Evolutionary conservation across 2,113 vertebrate genomes (phyloP).

Genomic region (Dipodomys ordii): DNA sequence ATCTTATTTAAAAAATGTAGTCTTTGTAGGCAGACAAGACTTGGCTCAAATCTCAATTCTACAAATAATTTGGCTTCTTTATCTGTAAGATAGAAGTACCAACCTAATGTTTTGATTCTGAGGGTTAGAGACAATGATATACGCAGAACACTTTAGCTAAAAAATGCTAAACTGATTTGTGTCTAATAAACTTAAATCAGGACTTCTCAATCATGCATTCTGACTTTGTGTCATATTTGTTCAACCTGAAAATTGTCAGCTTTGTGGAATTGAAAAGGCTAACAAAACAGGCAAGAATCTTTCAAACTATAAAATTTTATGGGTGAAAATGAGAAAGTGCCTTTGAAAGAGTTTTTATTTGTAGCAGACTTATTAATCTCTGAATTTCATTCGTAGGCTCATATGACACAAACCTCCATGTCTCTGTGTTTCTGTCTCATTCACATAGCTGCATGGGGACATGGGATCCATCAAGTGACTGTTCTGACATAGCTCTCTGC

Average conservation of each 20-base stretch:
- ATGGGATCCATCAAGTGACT: no score
- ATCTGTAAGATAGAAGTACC: neutral
- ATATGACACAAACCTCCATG: neutral
- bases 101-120: neutral
- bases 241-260: conserved; percentile 32
- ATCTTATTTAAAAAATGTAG: neutral
- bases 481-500: neutral
- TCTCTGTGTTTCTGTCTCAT: neutral
- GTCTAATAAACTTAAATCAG: conserved; percentile 3
- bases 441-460: neutral
- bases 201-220: neutral
- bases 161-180: neutral
- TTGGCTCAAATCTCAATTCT: neutral
- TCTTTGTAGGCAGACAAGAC: neutral
- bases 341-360: neutral
- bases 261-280: conserved; percentile 13
- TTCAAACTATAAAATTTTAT: neutral
- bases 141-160: neutral
- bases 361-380: neutral
- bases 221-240: neutral
- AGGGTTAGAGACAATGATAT: neutral
- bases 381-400: neutral
- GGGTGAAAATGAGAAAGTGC: neutral
- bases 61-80: neutral
- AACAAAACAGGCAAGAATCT: conserved; percentile 22